Evolutionary conservation across 2,888 invertebrate genomes (phyloP), one percentile per base, ranked within the genome.

Genomic region (Dynastes grantii): DNA sequence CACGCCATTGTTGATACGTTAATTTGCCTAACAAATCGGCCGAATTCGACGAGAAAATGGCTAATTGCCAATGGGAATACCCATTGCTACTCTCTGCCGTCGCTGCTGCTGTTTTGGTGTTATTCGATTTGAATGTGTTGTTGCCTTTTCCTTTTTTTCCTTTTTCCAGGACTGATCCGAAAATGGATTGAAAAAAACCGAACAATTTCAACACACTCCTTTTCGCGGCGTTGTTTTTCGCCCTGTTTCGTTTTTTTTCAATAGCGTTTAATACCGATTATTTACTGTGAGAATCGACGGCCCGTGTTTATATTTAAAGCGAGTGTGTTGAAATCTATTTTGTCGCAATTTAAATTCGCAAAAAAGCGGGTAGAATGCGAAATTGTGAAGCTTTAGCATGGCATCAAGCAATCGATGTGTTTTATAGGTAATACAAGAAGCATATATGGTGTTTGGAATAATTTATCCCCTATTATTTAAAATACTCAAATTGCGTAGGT

Each of bases 31-130:
- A 77, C 77, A 83, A 82, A 82, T 81, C 81, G 81, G 65, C 78
- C 80, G 80, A 82, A 82, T 82, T 81, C 79, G 79, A 81, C 80
- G 81, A 77, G 80, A 80, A 81, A 81, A 81, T 81, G 78, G 79
- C 78, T 80, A 81, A 81, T 80, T 70, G 81, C 81, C 78, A 78
- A 77, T 16, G 76, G 78, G 78, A 80, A 61, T 75, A 16, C 22
- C 9, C 8, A 22, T 22, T 58, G 22, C 55, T 16, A n/a, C n/a
- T 53, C n/a, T 13, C n/a, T 16, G 16, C 16, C 53, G 45, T 45
- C 11, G 8, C 45, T 11, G 45, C 0, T 8, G 45, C 45, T 45
- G 45, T 45, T 40, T 40, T 40, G 40, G 55, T 58, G 55, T 58
- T 58, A 58, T 58, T 58, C 22, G 55, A 27, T 58, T 58, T 16